Percentiles rank a stretch among this genome's conserved stretches.
Evolutionary conservation across 2,888 invertebrate genomes (phyloP).

Genomic region (Cheilosia impressa): DNA sequence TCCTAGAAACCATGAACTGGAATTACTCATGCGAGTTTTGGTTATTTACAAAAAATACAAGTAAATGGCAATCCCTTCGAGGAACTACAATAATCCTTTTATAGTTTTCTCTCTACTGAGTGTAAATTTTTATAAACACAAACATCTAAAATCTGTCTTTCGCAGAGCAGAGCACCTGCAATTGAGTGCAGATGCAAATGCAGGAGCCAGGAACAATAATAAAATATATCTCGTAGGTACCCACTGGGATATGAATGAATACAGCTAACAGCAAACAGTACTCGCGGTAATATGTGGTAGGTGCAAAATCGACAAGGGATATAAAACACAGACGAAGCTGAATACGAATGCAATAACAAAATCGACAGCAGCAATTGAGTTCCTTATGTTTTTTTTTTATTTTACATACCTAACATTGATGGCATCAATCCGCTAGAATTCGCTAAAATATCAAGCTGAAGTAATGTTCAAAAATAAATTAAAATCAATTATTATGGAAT

Average conservation of each 20-base stretch:
- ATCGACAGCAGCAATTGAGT: slow-evolving; percentile 24
- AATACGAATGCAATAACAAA: slow-evolving; percentile 19
- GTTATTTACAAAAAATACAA: slow-evolving; percentile 5
- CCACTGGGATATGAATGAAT: background rate
- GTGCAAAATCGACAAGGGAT: slow-evolving; percentile 69
- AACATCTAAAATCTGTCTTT: slow-evolving; percentile 64
- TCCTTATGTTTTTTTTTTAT: no score
- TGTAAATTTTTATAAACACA: slow-evolving; percentile 67
- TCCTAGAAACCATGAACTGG: slow-evolving; percentile 62
- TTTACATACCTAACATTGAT: no score
- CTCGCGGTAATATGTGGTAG: slow-evolving; percentile 54
- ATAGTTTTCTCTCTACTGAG: slow-evolving; percentile 14
- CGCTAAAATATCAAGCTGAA: no score
- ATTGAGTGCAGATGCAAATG: background rate
- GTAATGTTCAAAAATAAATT: no score
- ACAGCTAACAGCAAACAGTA: background rate
- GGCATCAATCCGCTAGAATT: no score
- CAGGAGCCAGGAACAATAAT: background rate
- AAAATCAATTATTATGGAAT: no score
- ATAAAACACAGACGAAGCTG: slow-evolving; percentile 67
- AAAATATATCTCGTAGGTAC: slow-evolving; percentile 28
- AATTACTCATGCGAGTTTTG: slow-evolving; percentile 58
- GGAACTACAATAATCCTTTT: slow-evolving; percentile 25
- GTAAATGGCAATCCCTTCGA: slow-evolving; percentile 9
- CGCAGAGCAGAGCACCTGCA: background rate